Base-by-base conservation (phyloP, 2,797 vertebrate genomes). In the Telmatherina bonti region DNA sequence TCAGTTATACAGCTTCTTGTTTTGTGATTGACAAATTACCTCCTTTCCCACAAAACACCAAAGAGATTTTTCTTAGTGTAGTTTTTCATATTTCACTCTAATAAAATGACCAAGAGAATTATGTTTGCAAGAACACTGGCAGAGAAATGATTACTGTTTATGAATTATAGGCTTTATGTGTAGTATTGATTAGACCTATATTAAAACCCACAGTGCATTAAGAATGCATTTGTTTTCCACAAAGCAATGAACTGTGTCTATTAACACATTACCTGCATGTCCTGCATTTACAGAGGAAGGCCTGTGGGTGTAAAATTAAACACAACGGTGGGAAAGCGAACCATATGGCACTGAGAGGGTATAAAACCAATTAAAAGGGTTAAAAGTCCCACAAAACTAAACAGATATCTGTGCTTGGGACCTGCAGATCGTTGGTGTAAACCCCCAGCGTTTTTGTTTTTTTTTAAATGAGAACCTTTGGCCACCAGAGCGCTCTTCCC, bases 401-500 rank as follows among this genome's bases (percentile, higher is more conserved):
- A 78, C 62, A 86, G 76, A 83, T 78, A 62, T 81, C 63, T 72
- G 75, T 67, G 86, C 85, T 81, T 85, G 85, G 73, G 86, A 74
- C 67, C 84, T 70, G 81, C 67, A 82, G 73, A 84, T 84, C 70
- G 79, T 87, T 78, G 82, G 81, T 82, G 88, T 86, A 87, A 90
- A 87, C 89, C 85, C 83, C 91, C 82, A 71, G 79, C 80, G 89
- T 89, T 84, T 90, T 90, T 85, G 84, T 84, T 87, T n/a, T n/a
- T n/a, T n/a, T n/a, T n/a, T n/a, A n/a, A n/a, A 84, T 33, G 77
- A 76, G 84, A 72, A 85, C 85, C 84, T 58, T 67, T 87, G 88
- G 86, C 85, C 78, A 24, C 81, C 35, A 26, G 70, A 78, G 80
- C 79, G 35, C 80, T 85, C 55, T 85, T 74, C 78, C 87, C 76